Conservation (phyloP, 2,888 invertebrate genomes). For the Chymomyza fuscimana region DNA sequence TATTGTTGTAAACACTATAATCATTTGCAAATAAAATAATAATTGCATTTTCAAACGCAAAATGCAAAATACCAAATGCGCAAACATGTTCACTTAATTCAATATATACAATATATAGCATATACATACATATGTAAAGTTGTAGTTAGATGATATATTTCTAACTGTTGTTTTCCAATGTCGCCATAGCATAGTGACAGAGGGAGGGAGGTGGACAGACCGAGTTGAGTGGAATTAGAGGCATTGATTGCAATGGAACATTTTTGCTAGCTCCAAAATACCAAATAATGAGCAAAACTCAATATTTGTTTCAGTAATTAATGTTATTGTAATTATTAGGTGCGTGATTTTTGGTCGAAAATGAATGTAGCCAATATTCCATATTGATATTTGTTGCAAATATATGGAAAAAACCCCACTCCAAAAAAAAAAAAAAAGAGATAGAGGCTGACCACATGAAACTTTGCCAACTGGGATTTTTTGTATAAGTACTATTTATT, state of each 20-base stretch:
- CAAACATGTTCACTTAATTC: neutral
- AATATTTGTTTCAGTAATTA: slow-evolving; percentile 16
- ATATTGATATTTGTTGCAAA: neutral
- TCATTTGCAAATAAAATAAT: slow-evolving; percentile 45
- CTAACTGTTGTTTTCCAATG: neutral
- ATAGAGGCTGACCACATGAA: neutral
- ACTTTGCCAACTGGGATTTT: neutral
- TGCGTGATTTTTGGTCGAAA: slow-evolving; percentile 66
- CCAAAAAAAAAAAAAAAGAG: neutral
- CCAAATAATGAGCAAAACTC: neutral
- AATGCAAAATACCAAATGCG: slow-evolving; percentile 20
- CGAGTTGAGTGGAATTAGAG: neutral
- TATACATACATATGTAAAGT: neutral
- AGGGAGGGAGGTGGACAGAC: neutral
- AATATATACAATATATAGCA: neutral
- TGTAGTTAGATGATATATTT: neutral
- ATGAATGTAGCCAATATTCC: slow-evolving; percentile 14
- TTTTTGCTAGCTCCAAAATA: neutral
- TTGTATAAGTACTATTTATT: neutral
- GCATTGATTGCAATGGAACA: neutral
- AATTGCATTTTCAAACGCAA: slow-evolving; percentile 51
- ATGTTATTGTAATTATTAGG: slow-evolving; percentile 57
- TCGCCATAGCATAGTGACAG: too few species aligned
- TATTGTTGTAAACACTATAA: slow-evolving; percentile 11
- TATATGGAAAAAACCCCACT: neutral